Conservation (phyloP, 2,888 invertebrate species). For the Drosophila birchii region DNA sequence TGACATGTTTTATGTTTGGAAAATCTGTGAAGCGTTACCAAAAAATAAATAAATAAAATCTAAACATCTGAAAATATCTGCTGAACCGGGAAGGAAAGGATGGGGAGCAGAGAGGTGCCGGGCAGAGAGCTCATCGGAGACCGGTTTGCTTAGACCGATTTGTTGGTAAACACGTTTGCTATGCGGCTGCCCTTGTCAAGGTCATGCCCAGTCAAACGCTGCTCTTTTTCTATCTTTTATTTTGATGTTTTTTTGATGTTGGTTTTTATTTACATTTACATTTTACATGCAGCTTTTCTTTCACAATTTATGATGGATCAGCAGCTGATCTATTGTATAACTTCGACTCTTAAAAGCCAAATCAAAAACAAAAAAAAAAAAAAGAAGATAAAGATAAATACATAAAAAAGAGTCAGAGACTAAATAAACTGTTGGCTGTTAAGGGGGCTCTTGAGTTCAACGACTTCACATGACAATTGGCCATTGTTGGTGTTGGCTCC, state of each 20-base stretch:
- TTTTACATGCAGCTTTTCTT: constrained; percentile 33
- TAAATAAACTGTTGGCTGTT: constrained; percentile 29
- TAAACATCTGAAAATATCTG: constrained; percentile 47
- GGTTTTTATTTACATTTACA: constrained; percentile 9
- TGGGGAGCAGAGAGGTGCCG: constrained; percentile 3
- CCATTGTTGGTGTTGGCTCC: constrained; percentile 36
- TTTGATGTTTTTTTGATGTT: constrained; percentile 4
- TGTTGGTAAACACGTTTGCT: constrained; percentile 63
- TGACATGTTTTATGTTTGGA: constrained; percentile 9
- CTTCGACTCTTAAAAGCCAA: constrained; percentile 15
- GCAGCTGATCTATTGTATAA: constrained; percentile 45
- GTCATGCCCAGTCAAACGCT: constrained; percentile 47
- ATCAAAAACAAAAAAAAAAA: too few species aligned
- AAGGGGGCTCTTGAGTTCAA: constrained; percentile 58
- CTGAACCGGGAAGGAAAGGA: neutral
- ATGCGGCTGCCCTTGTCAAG: constrained; percentile 70
- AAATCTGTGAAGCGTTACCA: constrained; percentile 65
- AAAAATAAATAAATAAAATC: constrained; percentile 4
- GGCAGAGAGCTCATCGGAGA: constrained; percentile 12
- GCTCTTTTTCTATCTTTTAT: constrained; percentile 13
- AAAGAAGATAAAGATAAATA: constrained; percentile 13
- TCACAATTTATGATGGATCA: constrained; percentile 41
- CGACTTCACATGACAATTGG: constrained; percentile 54
- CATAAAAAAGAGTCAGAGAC: constrained; percentile 7
- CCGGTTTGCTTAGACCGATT: constrained; percentile 60